Conservation (phyloP, 2,113 vertebrate species). For the Kryptolebias marmoratus region DNA sequence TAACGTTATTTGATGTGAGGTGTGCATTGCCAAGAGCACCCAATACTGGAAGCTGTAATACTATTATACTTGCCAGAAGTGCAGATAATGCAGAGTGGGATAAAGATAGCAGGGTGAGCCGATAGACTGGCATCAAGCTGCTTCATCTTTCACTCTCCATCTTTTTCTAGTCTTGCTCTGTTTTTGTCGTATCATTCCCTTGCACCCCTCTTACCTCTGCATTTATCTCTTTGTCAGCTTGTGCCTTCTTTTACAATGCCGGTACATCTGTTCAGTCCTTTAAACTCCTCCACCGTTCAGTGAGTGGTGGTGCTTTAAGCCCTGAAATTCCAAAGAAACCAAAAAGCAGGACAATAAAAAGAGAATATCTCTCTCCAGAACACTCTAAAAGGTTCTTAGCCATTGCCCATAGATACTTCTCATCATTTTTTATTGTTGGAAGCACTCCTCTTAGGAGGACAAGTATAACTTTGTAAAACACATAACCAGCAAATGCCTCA, state of each 20-base stretch:
- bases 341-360: constrained; percentile 67
- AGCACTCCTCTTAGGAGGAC: constrained; percentile 29
- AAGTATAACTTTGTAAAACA: constrained; percentile 57
- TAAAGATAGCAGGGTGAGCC: constrained; percentile 63
- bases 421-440: constrained; percentile 57
- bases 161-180: constrained; percentile 41
- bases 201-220: constrained; percentile 51
- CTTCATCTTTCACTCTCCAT: constrained; percentile 45
- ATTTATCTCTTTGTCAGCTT: constrained; percentile 68
- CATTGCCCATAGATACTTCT: constrained; percentile 55
- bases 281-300: constrained; percentile 28
- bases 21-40: constrained; percentile 10
- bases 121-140: constrained; percentile 37
- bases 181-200: constrained; percentile 61
- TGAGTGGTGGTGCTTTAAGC: constrained; percentile 60
- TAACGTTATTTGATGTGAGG: constrained; percentile 19
- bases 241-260: constrained; percentile 37
- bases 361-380: constrained; percentile 51
- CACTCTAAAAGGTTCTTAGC: constrained; percentile 54
- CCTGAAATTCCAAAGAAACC: constrained; percentile 47
- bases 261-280: constrained; percentile 48
- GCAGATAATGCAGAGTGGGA: constrained; percentile 47
- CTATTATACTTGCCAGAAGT: constrained; percentile 42
- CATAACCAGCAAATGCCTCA: constrained; percentile 26
- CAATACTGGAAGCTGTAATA: constrained; percentile 26